A percentile compares a stretch with the other conserved stretches of the same genome.
Evolutionary conservation across 1,140 invertebrate species (phyloP).

Genomic region (Meloidogyne hapla): DNA sequence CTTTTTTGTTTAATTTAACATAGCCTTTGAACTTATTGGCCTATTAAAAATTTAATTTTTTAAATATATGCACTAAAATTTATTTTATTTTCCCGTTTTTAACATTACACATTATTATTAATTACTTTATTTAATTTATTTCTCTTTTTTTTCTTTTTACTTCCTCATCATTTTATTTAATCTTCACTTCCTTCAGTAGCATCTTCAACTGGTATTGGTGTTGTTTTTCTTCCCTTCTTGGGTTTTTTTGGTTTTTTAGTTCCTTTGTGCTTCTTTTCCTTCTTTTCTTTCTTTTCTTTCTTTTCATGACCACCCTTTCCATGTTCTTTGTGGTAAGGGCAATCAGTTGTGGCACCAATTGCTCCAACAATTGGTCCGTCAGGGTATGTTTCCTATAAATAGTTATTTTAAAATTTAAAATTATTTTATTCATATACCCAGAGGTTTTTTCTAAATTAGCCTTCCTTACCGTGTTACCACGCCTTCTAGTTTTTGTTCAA

Average conservation of each 20-base stretch:
- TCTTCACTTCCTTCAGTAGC: not conserved
- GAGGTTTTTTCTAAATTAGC: no score
- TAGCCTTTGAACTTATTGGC: no score
- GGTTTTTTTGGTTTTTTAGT: not conserved
- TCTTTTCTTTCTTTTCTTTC: not conserved
- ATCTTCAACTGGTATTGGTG: not conserved
- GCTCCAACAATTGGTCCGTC: not conserved
- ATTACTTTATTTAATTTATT: not conserved
- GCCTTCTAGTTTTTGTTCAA: no score
- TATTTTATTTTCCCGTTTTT: no score
- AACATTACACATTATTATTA: no score
- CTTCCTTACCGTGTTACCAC: no score
- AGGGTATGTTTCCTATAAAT: not conserved
- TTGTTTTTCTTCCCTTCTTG: not conserved
- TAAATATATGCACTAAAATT: no score
- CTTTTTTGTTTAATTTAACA: no score
- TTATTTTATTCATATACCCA: no score
- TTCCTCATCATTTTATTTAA: not conserved
- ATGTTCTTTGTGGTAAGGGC: not conserved
- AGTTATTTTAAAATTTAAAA: not conserved
- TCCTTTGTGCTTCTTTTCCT: not conserved
- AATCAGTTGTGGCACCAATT: not conserved
- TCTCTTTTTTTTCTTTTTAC: not conserved
- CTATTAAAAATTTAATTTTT: no score
- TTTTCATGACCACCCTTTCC: not conserved